Percentiles rank a stretch among this genome's conserved stretches.
phyloP scores from a whole-genome alignment of 2,113 vertebrate genomes.

The Tupaia tana region DNA sequence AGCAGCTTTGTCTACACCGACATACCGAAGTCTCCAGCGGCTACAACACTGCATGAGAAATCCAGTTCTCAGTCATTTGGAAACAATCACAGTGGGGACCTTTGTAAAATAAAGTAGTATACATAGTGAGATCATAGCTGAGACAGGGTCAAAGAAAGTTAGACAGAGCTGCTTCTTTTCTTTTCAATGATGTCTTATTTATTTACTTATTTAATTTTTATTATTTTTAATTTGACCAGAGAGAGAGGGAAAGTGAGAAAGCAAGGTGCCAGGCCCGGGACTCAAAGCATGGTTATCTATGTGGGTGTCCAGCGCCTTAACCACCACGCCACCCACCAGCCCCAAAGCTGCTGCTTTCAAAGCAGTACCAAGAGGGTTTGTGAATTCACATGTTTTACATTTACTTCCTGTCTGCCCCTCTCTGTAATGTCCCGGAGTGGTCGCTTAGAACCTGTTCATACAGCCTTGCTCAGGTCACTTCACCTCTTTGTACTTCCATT shows the following conservation, averaged over 20 bases:
- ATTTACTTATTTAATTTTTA: too few species aligned
- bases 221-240: too few species aligned
- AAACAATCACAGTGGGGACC: neutral
- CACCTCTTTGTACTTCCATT: neutral
- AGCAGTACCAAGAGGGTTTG: neutral
- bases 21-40: neutral
- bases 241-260: too few species aligned
- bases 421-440: neutral
- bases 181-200: too few species aligned
- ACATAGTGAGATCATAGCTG: neutral
- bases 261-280: too few species aligned
- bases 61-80: neutral
- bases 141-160: neutral
- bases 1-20: constrained; percentile 2
- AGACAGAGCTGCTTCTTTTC: neutral
- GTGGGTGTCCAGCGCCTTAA: too few species aligned
- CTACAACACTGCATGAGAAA: neutral
- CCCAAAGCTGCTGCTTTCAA: neutral
- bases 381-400: neutral
- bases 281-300: too few species aligned
- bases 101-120: neutral
- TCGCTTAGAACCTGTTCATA: neutral
- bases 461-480: neutral
- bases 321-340: too few species aligned
- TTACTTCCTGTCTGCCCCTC: neutral